Conservation (phyloP, 2,113 vertebrate genomes). For the Calyptomena viridis region DNA sequence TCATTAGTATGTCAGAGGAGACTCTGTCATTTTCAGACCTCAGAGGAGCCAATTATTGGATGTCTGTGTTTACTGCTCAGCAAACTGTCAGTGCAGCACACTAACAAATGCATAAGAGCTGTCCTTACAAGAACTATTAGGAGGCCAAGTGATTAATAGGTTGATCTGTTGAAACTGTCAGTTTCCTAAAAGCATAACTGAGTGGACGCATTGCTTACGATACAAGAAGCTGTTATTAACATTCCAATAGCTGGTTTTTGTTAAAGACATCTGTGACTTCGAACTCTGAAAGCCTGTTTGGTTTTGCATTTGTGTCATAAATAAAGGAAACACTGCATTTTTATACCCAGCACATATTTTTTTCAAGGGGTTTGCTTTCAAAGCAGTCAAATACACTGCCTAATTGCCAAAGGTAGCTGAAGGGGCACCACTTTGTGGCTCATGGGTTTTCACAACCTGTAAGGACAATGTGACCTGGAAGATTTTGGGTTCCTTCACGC, state of each 20-base stretch:
- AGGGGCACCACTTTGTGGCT: background rate
- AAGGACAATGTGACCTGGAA: background rate
- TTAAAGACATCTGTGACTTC: slow-evolving; percentile 63
- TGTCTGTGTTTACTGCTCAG: rapidly evolving
- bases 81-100: background rate
- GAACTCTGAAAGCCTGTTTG: slow-evolving; percentile 53
- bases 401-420: background rate
- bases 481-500: background rate
- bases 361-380: slow-evolving; percentile 25
- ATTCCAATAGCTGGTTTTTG: slow-evolving; percentile 60
- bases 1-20: background rate
- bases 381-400: background rate
- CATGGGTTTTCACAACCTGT: background rate
- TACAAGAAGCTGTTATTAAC: slow-evolving; percentile 51
- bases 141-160: slow-evolving; percentile 51
- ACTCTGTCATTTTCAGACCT: background rate
- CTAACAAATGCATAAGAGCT: background rate
- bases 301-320: slow-evolving; percentile 55
- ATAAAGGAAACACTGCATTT: slow-evolving; percentile 31
- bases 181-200: slow-evolving; percentile 42
- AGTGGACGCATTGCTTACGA: slow-evolving; percentile 41
- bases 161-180: slow-evolving; percentile 33
- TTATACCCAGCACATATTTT: slow-evolving; percentile 54
- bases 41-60: background rate
- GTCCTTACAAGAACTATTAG: background rate